Evolutionary conservation across 2,888 invertebrate species (phyloP), one percentile per base, ranked within the genome.

Genomic region (Sphinx pinastri): DNA sequence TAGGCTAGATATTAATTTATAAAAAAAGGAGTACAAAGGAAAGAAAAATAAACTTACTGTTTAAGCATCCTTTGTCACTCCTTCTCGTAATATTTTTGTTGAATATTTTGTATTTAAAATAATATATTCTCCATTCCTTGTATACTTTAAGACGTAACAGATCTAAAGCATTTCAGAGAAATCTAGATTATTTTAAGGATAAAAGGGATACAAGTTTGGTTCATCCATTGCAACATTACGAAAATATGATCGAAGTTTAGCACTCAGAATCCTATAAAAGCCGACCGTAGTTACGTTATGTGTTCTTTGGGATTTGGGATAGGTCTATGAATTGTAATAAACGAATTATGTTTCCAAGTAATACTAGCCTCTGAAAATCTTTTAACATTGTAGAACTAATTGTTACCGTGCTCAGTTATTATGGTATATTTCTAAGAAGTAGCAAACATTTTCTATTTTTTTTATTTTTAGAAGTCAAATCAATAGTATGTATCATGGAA

Each of bases 201-300:
- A 13, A 16, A 63, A 49, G 11, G 16, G 54, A 8, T 13, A 19
- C 47, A 63, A 49, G 60, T 12, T 38, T 31, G 31, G 31, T 38
- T n/a, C 13, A 45, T 47, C 47, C 60, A 63, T 49, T 19, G 13
- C 19, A 19, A 2, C 63, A 49, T 63, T 63, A 63, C 13, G 47
- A 63, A 63, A 63, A 63, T 19, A 63, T 63, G 47, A 19, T 6
- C 47, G 19, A 63, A 63, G 63, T 63, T 63, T 63, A 19, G 12
- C 12, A 7, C 63, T 63, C 63, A 49, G 19, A 49, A n/a, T 13
- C 19, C 63, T 63, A 47, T 63, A 63, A 63, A 63, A 49, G 63
- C 19, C 47, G 19, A 8, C 63, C 49, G 25, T 6, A 63, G 19
- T 49, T 49, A n/a, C 16, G 47, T 49, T 49, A 63, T 63, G 63